phyloP scores from a whole-genome alignment of 2,113 vertebrate genomes.

The Vimba vimba region DNA sequence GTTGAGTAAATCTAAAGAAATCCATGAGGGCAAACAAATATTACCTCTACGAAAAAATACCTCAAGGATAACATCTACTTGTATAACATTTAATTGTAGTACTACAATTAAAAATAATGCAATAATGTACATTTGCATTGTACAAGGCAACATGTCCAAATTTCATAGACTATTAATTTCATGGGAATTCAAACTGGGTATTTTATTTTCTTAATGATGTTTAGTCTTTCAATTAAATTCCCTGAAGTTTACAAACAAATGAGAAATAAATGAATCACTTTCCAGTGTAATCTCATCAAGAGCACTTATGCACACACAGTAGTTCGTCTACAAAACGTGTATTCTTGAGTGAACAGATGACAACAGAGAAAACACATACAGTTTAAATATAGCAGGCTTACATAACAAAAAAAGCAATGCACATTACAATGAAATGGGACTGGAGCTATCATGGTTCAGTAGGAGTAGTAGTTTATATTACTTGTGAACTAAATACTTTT shows the following conservation, averaged over 20 bases:
- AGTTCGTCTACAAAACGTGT: neutral
- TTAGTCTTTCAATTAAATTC: slow-evolving; percentile 12
- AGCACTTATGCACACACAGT: neutral
- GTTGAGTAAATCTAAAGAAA: neutral
- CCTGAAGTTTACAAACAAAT: slow-evolving; percentile 9
- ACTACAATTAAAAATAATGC: neutral
- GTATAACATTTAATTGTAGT: neutral
- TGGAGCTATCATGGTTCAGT: neutral
- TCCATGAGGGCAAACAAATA: neutral
- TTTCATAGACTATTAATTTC: neutral
- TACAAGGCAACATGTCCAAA: neutral
- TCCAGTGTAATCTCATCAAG: neutral
- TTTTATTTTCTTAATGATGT: neutral
- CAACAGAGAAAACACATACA: neutral
- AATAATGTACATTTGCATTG: neutral
- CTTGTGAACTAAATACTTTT: too few relatives aligned
- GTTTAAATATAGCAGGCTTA: neutral
- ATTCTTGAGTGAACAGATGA: neutral
- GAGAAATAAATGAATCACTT: neutral
- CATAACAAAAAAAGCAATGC: neutral
- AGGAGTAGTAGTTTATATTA: neutral
- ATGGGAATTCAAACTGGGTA: neutral
- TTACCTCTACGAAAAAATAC: neutral
- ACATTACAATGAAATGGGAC: neutral
- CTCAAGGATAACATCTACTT: neutral